Conservation (phyloP, 2,888 invertebrate genomes). For the Alcis repandata region DNA sequence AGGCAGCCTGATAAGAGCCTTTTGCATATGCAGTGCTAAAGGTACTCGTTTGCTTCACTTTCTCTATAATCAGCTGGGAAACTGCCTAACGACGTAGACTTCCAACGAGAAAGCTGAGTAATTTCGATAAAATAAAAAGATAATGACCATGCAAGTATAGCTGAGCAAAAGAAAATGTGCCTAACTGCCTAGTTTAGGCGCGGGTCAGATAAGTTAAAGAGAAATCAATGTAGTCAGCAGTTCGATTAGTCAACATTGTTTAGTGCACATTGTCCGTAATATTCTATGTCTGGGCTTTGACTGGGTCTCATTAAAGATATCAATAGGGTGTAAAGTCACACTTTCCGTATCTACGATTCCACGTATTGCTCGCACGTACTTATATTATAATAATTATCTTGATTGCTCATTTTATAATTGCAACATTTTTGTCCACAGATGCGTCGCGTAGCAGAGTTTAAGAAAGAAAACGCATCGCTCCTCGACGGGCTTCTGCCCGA, state of each 20-base stretch:
- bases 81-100: slow-evolving; percentile 19
- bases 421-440: slow-evolving; percentile 80
- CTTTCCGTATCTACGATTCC: too few species aligned
- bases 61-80: slow-evolving; percentile 44
- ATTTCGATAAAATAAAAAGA: slow-evolving; percentile 11
- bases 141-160: not conserved
- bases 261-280: too few species aligned
- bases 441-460: slow-evolving; percentile 92
- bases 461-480: slow-evolving; percentile 89
- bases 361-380: too few species aligned
- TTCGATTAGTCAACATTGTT: too few species aligned
- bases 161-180: not conserved
- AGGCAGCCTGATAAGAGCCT: slow-evolving; percentile 41
- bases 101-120: slow-evolving; percentile 17
- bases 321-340: too few species aligned
- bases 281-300: too few species aligned
- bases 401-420: not conserved
- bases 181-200: not conserved
- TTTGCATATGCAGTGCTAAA: slow-evolving; percentile 31
- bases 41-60: slow-evolving; percentile 40
- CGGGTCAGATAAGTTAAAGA: not conserved
- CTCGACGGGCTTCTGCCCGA: slow-evolving; percentile 89
- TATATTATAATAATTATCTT: not conserved
- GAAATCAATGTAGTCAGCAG: not conserved
- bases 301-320: too few species aligned